Conservation (phyloP, 2,797 vertebrate species). For the Microtus californicus region DNA sequence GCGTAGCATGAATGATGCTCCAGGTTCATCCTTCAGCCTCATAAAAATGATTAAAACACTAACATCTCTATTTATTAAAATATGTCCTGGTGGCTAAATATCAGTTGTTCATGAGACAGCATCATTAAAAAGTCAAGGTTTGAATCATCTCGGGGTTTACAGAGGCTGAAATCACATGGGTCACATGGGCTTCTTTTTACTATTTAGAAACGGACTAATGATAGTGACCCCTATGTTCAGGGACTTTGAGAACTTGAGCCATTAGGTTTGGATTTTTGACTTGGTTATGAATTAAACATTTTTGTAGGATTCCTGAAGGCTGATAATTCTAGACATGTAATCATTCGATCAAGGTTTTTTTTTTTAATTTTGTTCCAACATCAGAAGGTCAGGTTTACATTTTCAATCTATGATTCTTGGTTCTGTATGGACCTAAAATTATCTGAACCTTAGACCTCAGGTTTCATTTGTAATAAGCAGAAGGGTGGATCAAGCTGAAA, state of each 20-base stretch:
- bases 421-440: slow-evolving; percentile 2
- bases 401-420: slow-evolving; percentile 1
- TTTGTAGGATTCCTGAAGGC: not conserved
- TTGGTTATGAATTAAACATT: not conserved
- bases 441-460: not conserved
- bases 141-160: not conserved
- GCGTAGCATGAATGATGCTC: not conserved
- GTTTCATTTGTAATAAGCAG: slow-evolving; percentile 3
- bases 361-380: not conserved
- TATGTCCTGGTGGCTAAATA: not conserved
- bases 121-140: slow-evolving; percentile 53
- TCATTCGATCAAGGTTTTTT: not conserved
- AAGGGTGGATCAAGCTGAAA: slow-evolving; percentile 5
- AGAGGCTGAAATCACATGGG: not conserved
- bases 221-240: not conserved
- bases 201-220: slow-evolving; percentile 33
- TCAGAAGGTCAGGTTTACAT: slow-evolving; percentile 40
- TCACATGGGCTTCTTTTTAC: not conserved
- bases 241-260: not conserved
- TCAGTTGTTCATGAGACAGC: not conserved
- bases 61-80: slow-evolving; percentile 3
- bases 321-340: not conserved
- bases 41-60: not conserved
- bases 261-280: not conserved
- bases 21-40: not conserved